Percentiles rank a stretch among this genome's conserved stretches.
Conservation (phyloP, 2,113 vertebrate species). For the Cyphomyrus discorhynchus region DNA sequence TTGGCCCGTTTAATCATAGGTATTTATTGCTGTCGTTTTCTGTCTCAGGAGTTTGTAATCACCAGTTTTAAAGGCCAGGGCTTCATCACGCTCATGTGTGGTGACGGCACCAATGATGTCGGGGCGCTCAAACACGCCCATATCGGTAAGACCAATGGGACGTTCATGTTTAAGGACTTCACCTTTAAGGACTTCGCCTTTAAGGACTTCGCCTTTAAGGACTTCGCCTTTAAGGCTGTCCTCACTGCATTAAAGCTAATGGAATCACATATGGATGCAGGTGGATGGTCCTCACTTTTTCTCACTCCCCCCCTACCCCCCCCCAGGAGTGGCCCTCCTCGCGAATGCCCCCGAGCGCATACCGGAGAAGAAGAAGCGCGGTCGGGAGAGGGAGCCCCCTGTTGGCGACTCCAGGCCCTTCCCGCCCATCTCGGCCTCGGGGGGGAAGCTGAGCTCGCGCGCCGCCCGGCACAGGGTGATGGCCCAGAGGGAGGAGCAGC, state of each 20-base stretch:
- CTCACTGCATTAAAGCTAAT: background rate
- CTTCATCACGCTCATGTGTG: conserved; percentile 89
- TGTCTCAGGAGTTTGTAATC: conserved; percentile 83
- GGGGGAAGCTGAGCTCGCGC: conserved; percentile 62
- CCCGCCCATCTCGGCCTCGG: conserved; percentile 42
- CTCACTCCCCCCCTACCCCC: background rate
- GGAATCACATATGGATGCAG: background rate
- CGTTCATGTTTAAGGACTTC: background rate
- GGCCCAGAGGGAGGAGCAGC: conserved; percentile 78
- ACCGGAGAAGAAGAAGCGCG: conserved; percentile 64
- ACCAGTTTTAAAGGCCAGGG: conserved; percentile 90
- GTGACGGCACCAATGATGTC: conserved; percentile 93
- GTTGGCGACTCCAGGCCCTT: conserved; percentile 42
- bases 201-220: background rate
- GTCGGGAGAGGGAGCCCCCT: conserved; percentile 62
- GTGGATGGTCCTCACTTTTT: background rate
- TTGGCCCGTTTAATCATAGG: background rate
- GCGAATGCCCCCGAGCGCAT: conserved; percentile 83
- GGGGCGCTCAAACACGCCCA: conserved; percentile 93
- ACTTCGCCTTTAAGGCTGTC: background rate
- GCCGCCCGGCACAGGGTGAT: conserved; percentile 70
- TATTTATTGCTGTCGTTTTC: background rate
- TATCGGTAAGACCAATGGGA: conserved; percentile 68
- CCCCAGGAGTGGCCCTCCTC: conserved; percentile 79
- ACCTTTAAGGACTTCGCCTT: no score